phyloP scores from a whole-genome alignment of 2,113 vertebrate genomes.

The Sula dactylatra region DNA sequence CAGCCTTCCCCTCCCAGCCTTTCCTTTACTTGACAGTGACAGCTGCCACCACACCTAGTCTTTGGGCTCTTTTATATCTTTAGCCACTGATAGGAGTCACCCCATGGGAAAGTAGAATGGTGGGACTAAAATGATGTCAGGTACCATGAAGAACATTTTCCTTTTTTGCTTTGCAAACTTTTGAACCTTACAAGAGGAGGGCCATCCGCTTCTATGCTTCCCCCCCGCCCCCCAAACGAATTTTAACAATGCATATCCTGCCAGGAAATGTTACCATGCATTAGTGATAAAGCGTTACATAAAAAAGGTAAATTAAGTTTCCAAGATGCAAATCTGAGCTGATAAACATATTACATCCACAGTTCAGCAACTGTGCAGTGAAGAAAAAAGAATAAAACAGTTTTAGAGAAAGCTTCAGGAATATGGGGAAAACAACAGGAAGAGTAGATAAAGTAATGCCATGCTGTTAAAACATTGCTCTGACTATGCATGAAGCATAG shows the following conservation, averaged over 20 bases:
- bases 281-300: constrained; percentile 48
- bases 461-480: background rate
- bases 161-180: constrained; percentile 27
- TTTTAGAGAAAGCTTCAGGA: background rate
- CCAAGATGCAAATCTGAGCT: background rate
- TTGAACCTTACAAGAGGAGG: background rate
- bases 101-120: constrained; percentile 53
- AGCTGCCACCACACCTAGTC: constrained; percentile 55
- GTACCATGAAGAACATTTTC: constrained; percentile 30
- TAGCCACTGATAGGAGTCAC: constrained; percentile 18
- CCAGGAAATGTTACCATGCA: constrained; percentile 58
- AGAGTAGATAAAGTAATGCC: background rate
- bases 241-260: constrained; percentile 68
- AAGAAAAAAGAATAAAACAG: background rate
- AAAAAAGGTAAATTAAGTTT: constrained; percentile 47
- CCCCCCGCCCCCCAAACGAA: background rate
- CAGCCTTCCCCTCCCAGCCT: constrained; percentile 57
- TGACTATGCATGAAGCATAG: background rate
- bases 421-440: background rate
- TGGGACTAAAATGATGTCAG: constrained; percentile 50
- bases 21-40: constrained; percentile 63
- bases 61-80: constrained; percentile 37
- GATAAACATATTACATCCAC: constrained; percentile 37
- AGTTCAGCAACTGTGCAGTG: background rate
- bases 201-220: background rate